These are phyloP conservation scores for Apteryx owenii DNA, from an alignment of 2,113 vertebrate genomes.

Conservation along the genomic window DNA sequence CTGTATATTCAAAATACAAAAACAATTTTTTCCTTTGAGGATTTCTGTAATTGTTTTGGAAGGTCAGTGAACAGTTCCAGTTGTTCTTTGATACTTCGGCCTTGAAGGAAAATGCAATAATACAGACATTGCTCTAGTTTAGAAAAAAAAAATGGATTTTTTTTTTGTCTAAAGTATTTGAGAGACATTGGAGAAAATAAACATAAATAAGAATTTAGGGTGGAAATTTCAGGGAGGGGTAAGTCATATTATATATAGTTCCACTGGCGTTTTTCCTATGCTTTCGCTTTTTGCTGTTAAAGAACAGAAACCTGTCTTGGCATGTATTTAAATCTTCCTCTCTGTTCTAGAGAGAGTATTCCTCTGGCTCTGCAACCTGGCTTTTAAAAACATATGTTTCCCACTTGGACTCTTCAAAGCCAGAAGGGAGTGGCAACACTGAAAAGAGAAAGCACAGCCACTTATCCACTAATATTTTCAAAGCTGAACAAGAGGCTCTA, in stretches of 20 bases:
- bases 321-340: not conserved
- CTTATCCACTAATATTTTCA: not conserved
- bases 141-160: not conserved
- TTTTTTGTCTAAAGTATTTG: not conserved
- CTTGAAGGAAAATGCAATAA: not conserved
- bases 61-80: not conserved
- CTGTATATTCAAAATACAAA: not conserved
- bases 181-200: not conserved
- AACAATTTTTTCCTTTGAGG: not conserved
- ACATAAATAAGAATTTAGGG: not conserved
- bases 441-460: not conserved
- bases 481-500: not conserved
- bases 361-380: not conserved
- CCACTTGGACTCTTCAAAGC: not conserved
- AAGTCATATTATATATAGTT: not conserved
- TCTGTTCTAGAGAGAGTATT: not conserved
- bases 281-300: not conserved
- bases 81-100: not conserved
- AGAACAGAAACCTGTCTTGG: not conserved
- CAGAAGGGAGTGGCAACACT: not conserved
- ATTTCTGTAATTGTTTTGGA: not conserved
- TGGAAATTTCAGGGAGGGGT: not conserved
- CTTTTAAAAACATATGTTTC: conserved; percentile 5
- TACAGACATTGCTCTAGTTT: not conserved
- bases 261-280: not conserved